These are phyloP conservation scores for Eptatretus burgeri DNA, from an alignment of 2,113 vertebrate species.

Conservation along the genomic window DNA sequence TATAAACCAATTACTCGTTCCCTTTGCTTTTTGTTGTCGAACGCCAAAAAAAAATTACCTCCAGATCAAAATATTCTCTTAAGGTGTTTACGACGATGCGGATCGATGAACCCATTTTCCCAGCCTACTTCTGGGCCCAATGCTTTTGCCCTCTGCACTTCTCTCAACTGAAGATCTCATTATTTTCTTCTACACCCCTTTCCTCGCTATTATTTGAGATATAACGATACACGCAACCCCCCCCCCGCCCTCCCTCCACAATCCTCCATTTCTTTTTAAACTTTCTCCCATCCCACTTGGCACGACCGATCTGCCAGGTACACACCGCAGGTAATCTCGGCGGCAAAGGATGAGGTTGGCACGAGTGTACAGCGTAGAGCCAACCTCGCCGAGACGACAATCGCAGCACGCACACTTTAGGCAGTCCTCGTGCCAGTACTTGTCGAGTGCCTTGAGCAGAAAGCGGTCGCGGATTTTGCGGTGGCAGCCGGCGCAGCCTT, in stretches of 20 bases:
- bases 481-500: slow-evolving; percentile 99
- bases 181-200: too few relatives aligned
- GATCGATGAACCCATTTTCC: too few relatives aligned
- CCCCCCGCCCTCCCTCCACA: too few relatives aligned
- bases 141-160: background rate
- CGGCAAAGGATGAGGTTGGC: slow-evolving; percentile 94
- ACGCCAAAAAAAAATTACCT: too few relatives aligned
- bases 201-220: too few relatives aligned
- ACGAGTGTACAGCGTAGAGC: slow-evolving; percentile 93
- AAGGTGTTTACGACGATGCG: too few relatives aligned
- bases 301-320: background rate
- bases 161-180: background rate
- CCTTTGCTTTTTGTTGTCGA: too few relatives aligned
- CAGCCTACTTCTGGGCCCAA: background rate
- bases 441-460: slow-evolving; percentile 84
- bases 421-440: slow-evolving; percentile 97
- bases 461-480: slow-evolving; percentile 97
- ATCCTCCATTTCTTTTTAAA: background rate
- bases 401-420: slow-evolving; percentile 93
- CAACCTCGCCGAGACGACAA: slow-evolving; percentile 82
- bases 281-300: background rate
- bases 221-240: too few relatives aligned
- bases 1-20: too few relatives aligned
- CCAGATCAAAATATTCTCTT: too few relatives aligned
- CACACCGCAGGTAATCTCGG: slow-evolving; percentile 71